Evolutionary conservation across 1,140 invertebrate species (phyloP), one percentile per base, ranked within the genome.

Genomic region (Yoshiicerus persimilis): DNA sequence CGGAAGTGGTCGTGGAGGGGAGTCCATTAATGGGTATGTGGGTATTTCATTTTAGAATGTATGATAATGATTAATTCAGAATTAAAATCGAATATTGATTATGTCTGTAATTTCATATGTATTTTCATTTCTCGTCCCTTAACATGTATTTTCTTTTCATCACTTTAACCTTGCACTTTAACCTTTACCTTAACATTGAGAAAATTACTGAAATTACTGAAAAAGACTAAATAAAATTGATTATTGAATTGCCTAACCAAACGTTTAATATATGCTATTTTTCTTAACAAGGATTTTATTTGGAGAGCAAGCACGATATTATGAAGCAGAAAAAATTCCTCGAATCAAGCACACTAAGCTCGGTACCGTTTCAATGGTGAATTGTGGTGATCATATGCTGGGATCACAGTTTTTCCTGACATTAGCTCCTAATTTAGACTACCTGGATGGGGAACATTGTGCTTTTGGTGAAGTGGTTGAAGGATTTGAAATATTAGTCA

Each of bases 391-490:
- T 87, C 96, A 96, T 92, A 96, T 98, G 96, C 94, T 99, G 89
- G 99, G 98, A 2, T 99, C 98, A 0, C 97, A 99, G 92, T 99
- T 99, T 93, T 99, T 99, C 92, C 95, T 99, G 66, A 99, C 99
- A 0, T 93, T 99, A 4, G 96, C 95, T 8, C 94, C 96, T 23
- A 95, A 98, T 91, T 93, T 99, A 5, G 96, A 97, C 83, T 99
- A 98, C 87, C 93, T 99, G 66, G 98, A 99, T 93, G 95, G 94
- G 13, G 94, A 96, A 86, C 99, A 99, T 92, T 98, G 98, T 92
- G 97, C 99, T 11, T 80, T 80, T 32, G 75, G 98, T 0, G 96
- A 99, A 93, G 97, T 99, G 2, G 94, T 95, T 0, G 99, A 99
- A 94, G 98, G 99, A 0, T 93, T 96, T 47, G 98, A 99, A 86